Base-by-base conservation (phyloP, 2,113 vertebrate genomes). In the Anhinga rufa region DNA sequence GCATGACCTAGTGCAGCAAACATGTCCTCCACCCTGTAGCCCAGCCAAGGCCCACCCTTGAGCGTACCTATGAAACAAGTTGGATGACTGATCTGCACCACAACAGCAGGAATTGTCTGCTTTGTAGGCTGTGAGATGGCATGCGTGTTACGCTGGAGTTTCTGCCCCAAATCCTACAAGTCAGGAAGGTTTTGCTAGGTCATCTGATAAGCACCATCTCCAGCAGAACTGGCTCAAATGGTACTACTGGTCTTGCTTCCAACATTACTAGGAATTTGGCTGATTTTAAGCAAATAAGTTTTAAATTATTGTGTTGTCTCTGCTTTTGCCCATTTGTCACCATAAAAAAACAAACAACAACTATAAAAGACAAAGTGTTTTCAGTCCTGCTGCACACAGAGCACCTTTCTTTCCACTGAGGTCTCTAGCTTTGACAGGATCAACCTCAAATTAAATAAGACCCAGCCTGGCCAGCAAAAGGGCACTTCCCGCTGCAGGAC, bases 21-120 rank as follows among this genome's bases (percentile, higher is more conserved):
- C 49, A 32, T 1, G 21, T 60, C 65, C 85, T 89, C 70, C 38
- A 55, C 7, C 26, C 34, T 8, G 0, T 1, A 15, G 38, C 48
- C 60, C 42, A 75, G 65, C 51, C 84, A 76, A 60, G n/a, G 44
- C 32, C 38, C 85, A 85, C 12, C 52, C 29, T 46, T 18, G 24
- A 42, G 48, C 4, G 9, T 31, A 25, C 15, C 31, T 64, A 58
- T 38, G 9, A 22, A 74, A 62, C 0, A 0, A 79, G 48, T 0
- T 51, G 57, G 42, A 20, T 57, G 34, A 20, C 32, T 34, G 60
- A 42, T 25, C 17, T 9, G 5, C 54, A 82, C 12, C 58, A 19
- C 72, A 38, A 40, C 61, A 69, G 81, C 65, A 66, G 40, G 34
- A 76, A 2, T 7, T 17, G 22, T 25, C 66, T 82, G 62, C 61